Evolutionary conservation across 1,140 invertebrate species (phyloP), one percentile per base, ranked within the genome.

Genomic region (Grapholita molesta): DNA sequence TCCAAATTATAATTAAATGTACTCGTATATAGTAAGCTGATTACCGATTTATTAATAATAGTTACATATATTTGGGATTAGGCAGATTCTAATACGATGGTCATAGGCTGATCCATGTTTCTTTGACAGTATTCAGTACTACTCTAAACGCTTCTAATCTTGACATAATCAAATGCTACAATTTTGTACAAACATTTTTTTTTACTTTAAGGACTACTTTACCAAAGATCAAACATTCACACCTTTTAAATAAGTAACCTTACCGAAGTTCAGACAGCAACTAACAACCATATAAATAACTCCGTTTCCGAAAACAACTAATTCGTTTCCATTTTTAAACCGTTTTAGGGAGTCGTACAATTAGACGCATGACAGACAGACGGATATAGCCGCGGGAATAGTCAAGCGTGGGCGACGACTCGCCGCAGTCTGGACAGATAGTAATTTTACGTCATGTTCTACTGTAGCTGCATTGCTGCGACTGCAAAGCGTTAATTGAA

Each of bases 301-400:
- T 25, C 11, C 55, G 3, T 32, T 61, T 61, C 25, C 55, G 8
- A 9, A 15, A 28, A 48, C 42, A 61, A 32, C 55, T 28, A 61
- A 61, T 55, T 61, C 55, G 55, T 32, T 28, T 61, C 55, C 55
- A 28, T 61, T 61, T 61, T 61, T 32, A 61, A 61, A 32, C 55
- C 25, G 55, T 61, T 61, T 61, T 61, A 28, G 55, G 24, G 24
- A 25, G 24, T 25, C 25, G n/a, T 48, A n/a, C 55, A 61, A 61
- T 61, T 61, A 61, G 55, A n/a, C 23, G 55, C 55, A n/a, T 61
- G 55, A 61, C 55, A 61, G 55, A 61, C 55, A 30, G 55, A 61
- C 55, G 25, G 25, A 61, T 61, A 61, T 61, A 61, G 55, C 8
- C 8, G 28, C 24, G 24, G 24, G 24, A 15, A 28, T n/a, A 57